Evolutionary conservation across 2,113 vertebrate genomes (phyloP), one percentile per base, ranked within the genome.

Genomic region (Elaphurus davidianus): DNA sequence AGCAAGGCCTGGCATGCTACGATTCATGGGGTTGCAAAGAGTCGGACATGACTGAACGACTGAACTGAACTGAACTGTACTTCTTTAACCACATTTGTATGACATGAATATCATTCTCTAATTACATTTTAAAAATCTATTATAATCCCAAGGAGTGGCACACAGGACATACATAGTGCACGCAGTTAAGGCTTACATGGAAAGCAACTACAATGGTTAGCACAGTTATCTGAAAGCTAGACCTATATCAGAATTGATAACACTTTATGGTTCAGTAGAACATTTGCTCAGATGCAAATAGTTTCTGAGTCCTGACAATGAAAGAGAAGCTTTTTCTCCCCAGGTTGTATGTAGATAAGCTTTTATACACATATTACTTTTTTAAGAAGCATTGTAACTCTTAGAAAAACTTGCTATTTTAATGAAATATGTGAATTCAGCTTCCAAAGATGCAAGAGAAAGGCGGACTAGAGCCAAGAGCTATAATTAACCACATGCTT

Each of bases 401-500:
- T 98, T 98, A 82, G 43, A 94, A 96, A 89, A 97, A 98, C 93
- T 74, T 98, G 90, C 59, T 64, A 88, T 97, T 95, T 98, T 97
- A 98, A 98, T 98, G 87, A 98, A 96, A 97, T 90, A 94, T 98
- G 96, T 96, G 95, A 92, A 98, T 90, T 94, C 97, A 91, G 97
- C 93, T 98, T 95, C 96, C 97, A 93, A 81, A 95, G 79, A 98
- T 95, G 67, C 54, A 93, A 97, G 64, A 97, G 93, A 97, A 98
- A 97, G 97, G 71, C 87, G 10, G 96, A 98, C 40, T 45, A 84
- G 96, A 98, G 97, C 98, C 98, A 98, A 99, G 94, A 98, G 94
- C 97, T 98, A 96, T 93, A 98, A 99, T 99, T 98, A 99, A 98
- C 98, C 91, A 57, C 81, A 27, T 97, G 94, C 98, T 99, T 98